These are phyloP conservation scores for Natator depressus DNA, from an alignment of 2,113 vertebrate genomes.

Conservation along the genomic window DNA sequence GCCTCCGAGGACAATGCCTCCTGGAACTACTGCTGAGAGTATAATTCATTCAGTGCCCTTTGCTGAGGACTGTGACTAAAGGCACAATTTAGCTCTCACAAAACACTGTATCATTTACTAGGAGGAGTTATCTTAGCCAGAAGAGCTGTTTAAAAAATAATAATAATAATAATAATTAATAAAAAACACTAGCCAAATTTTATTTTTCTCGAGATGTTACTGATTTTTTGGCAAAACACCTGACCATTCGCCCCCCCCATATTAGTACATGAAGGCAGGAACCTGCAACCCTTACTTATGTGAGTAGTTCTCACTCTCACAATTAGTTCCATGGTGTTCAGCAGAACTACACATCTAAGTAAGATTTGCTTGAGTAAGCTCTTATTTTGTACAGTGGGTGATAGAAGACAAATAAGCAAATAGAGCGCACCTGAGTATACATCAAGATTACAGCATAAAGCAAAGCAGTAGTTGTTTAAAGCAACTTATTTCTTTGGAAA, in stretches of 20 bases:
- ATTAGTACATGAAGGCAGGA: neutral
- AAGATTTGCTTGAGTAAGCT: neutral
- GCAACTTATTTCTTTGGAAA: slow-evolving; percentile 51
- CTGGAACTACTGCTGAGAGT: neutral
- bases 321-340: neutral
- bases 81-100: neutral
- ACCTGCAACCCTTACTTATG: neutral
- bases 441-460: slow-evolving; percentile 18
- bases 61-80: neutral
- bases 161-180: neutral
- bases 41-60: neutral
- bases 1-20: neutral
- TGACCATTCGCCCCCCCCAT: neutral
- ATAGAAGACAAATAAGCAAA: neutral
- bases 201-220: neutral
- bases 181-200: neutral
- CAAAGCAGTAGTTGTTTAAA: slow-evolving; percentile 51
- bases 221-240: neutral
- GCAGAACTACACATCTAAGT: neutral
- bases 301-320: neutral
- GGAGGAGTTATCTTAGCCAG: neutral
- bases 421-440: neutral
- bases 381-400: neutral
- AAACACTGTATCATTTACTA: neutral
- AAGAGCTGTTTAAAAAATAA: neutral